Base-by-base conservation (phyloP, 2,888 invertebrate species). In the Xanthia togata region DNA sequence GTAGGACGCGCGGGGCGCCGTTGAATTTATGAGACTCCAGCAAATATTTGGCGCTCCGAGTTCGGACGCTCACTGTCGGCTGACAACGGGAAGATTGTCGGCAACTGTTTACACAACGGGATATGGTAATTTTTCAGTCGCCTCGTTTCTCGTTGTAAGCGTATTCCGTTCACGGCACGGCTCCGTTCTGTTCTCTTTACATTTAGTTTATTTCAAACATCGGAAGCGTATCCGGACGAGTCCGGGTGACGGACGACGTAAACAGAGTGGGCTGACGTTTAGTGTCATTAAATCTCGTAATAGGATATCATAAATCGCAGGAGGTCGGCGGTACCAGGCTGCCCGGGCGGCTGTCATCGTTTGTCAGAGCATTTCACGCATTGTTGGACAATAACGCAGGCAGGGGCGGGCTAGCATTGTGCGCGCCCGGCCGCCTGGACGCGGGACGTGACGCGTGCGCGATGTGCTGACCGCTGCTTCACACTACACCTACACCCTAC, bases 361-460 rank as follows among this genome's bases (percentile, higher is more conserved):
- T 96, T 96, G 96, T 96, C 96, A 96, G 96, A 93, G 95, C 95
- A 95, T 96, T 96, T 96, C 96, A 96, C 96, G 96, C 96, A 94
- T 96, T 96, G 96, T 96, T 95, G 96, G 96, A 95, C 95, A 95
- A 96, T 96, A 96, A 95, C 95, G 96, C 96, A 94, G 91, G 93
- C 90, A 87, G 90, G 92, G 92, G 92, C 89, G 91, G 92, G 90
- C 90, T 84, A 88, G 92, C 89, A 93, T 94, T 94, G 94, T 94
- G 91, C 91, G 92, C 92, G 90, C 81, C 91, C 90, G 91, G 89
- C 87, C 89, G 91, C 89, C 90, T 91, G 91, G 91, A 90, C 92
- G 90, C 89, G 90, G 92, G 91, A 90, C 92, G 93, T 90, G 92
- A 91, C 92, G 92, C 91, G 91, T 89, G 90, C 89, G 89, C 85